Evolutionary conservation across 2,888 invertebrate species (phyloP).

Genomic region (Brachyopa scutellaris): DNA sequence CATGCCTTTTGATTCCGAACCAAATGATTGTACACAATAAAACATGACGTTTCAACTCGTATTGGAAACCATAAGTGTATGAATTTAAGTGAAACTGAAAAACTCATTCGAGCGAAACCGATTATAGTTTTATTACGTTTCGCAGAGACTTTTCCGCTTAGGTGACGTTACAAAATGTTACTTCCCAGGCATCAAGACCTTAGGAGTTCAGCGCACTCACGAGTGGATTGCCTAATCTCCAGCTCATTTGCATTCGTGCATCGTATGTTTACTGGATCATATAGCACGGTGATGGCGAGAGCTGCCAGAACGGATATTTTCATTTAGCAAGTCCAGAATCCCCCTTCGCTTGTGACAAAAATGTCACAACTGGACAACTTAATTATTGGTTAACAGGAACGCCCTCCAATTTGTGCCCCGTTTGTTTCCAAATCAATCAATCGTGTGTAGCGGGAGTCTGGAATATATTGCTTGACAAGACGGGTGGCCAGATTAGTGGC

Average conservation of each 20-base stretch:
- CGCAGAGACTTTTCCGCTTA: constrained; percentile 60
- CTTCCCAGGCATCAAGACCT: constrained; percentile 44
- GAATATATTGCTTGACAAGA: constrained; percentile 62
- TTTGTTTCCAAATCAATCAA: constrained; percentile 50
- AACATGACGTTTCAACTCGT: not conserved
- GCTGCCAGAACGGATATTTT: constrained; percentile 27
- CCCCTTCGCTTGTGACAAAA: not conserved
- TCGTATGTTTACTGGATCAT: not conserved
- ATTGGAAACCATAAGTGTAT: constrained; percentile 14
- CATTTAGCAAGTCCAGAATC: constrained; percentile 23
- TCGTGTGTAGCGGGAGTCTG: constrained; percentile 43
- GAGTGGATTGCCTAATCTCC: constrained; percentile 28
- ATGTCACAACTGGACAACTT: constrained; percentile 15
- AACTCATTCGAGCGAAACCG: constrained; percentile 55
- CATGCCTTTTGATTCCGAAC: no score
- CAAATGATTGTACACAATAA: not conserved
- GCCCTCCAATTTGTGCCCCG: constrained; percentile 51
- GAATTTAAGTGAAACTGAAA: constrained; percentile 66
- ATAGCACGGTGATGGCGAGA: not conserved
- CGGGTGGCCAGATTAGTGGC: constrained; percentile 54
- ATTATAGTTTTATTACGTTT: constrained; percentile 53
- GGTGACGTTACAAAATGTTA: constrained; percentile 68
- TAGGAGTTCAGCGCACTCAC: constrained; percentile 50
- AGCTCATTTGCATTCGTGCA: constrained; percentile 37
- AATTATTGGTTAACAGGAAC: constrained; percentile 27